Percentiles rank a stretch among this genome's conserved stretches.
Evolutionary conservation across 2,888 invertebrate genomes (phyloP).

Genomic region (Sesia apiformis): DNA sequence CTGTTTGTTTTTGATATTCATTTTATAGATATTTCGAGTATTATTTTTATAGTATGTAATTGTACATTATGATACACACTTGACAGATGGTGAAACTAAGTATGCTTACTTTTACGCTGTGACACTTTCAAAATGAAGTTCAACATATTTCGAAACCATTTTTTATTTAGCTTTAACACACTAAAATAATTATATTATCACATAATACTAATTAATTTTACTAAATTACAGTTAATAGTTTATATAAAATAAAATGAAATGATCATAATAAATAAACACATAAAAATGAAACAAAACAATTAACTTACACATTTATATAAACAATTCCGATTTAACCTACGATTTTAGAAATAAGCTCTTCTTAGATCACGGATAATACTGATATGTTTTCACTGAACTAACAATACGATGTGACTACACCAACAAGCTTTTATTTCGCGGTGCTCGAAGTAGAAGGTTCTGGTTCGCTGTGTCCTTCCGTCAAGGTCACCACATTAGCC

Average conservation of each 20-base stretch:
- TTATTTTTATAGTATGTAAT: too few relatives aligned
- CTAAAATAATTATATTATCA: too few relatives aligned
- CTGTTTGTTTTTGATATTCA: too few relatives aligned
- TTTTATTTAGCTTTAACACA: too few relatives aligned
- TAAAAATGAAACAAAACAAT: background rate
- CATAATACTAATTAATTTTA: too few relatives aligned
- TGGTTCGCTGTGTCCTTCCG: conserved; percentile 19
- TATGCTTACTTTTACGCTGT: too few relatives aligned
- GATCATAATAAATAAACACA: background rate
- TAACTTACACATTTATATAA: conserved; percentile 29
- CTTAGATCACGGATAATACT: conserved; percentile 27
- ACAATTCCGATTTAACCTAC: conserved; percentile 25
- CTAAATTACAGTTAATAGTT: conserved; percentile 10
- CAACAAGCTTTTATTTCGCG: conserved; percentile 14
- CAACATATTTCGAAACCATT: too few relatives aligned
- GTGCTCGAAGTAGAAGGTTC: conserved; percentile 40
- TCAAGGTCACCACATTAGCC: conserved; percentile 17
- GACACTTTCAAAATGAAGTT: too few relatives aligned
- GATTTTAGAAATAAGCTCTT: conserved; percentile 24
- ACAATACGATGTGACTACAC: background rate
- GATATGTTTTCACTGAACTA: conserved; percentile 15
- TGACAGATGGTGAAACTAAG: too few relatives aligned
- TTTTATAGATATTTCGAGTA: too few relatives aligned
- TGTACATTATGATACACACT: too few relatives aligned
- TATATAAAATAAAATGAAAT: conserved; percentile 12